Evolutionary conservation across 2,113 vertebrate genomes (phyloP), one percentile per base, ranked within the genome.

Genomic region (Ornithorhynchus anatinus): DNA sequence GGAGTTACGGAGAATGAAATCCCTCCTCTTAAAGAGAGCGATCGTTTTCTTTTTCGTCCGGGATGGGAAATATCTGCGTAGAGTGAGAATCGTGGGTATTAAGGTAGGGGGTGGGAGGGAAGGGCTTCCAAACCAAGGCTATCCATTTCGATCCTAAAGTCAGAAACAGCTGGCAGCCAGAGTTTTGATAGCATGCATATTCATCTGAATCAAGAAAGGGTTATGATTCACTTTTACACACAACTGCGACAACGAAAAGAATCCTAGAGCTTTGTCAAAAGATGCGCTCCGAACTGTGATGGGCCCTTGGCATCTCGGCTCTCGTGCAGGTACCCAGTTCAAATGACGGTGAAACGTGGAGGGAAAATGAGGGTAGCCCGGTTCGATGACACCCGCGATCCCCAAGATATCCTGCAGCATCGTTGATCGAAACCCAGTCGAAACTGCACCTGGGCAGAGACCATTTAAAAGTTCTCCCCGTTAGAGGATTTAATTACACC

Each of bases 361-460:
- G n/a, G n/a, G n/a, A n/a, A n/a, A n/a, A n/a, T n/a, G n/a, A n/a
- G n/a, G n/a, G n/a, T n/a, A n/a, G n/a, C n/a, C n/a, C n/a, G n/a
- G n/a, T n/a, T n/a, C n/a, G n/a, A n/a, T n/a, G n/a, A n/a, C n/a
- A n/a, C n/a, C n/a, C n/a, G n/a, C n/a, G n/a, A n/a, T 37, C 44
- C 75, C 72, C 59, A 40, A 25, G 10, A 45, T 22, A 77, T 62
- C 53, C 60, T 72, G 70, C 35, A 22, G 70, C 59, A 10, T 85
- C 86, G 35, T 61, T 78, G 75, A 72, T 47, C 25, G 53, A 64
- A 39, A 47, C 10, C 66, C 61, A 84, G 48, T 77, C 56, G 57
- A n/a, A n/a, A n/a, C n/a, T n/a, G n/a, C 50, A 53, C 16, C 72
- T 47, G 31, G 33, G 42, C 79, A 87, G 87, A 74, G 50, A 75